Conservation (phyloP, 2,797 vertebrate genomes). For the Atherinosoma microstoma region DNA sequence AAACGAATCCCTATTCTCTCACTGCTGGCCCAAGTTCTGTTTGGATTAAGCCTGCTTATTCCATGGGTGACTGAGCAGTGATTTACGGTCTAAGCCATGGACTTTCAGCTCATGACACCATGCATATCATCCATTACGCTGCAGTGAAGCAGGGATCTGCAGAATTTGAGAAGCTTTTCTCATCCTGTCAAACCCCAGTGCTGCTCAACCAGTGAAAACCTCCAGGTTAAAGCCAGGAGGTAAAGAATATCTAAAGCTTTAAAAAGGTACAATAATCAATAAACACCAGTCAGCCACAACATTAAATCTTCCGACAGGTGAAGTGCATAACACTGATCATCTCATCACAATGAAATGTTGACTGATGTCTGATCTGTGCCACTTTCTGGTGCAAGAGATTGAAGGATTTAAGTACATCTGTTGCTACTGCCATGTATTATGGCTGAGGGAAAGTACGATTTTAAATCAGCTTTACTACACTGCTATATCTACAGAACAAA, state of each 20-base stretch:
- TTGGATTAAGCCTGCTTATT: constrained; percentile 57
- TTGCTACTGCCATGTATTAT: background rate
- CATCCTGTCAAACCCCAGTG: constrained; percentile 8
- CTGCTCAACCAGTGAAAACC: constrained; percentile 9
- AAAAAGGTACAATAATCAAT: constrained; percentile 13
- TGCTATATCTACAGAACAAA: constrained; percentile 46
- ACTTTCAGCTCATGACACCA: constrained; percentile 42
- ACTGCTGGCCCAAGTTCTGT: constrained; percentile 50
- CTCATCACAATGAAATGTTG: background rate
- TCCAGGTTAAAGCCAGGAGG: background rate
- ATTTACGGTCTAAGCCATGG: constrained; percentile 48
- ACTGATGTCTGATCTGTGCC: background rate
- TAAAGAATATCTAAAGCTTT: background rate
- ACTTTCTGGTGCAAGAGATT: background rate
- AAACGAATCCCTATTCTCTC: constrained; percentile 43
- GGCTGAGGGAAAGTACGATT: background rate
- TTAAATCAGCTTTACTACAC: background rate
- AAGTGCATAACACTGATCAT: background rate
- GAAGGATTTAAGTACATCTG: background rate
- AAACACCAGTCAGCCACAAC: background rate
- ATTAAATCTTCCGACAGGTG: background rate
- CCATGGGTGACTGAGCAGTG: constrained; percentile 58
- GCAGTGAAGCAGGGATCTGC: constrained; percentile 36
- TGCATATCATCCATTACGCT: constrained; percentile 43
- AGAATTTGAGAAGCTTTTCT: constrained; percentile 30